Base-by-base conservation (phyloP, 2,797 vertebrate genomes). In the Pterois miles region DNA sequence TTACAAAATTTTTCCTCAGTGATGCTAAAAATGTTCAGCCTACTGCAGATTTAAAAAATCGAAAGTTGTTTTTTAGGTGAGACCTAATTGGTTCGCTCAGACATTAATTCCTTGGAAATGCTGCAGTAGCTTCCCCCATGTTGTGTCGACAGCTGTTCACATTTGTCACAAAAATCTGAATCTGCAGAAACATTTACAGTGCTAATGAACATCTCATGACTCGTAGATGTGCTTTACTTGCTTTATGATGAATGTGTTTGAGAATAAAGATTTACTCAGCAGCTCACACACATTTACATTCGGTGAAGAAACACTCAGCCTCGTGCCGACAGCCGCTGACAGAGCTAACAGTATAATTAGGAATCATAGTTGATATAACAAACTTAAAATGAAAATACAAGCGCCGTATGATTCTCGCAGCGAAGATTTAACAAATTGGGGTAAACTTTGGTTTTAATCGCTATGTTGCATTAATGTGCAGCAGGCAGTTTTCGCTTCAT, bases 401-500 rank as follows among this genome's bases (percentile, higher is more conserved):
- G 6, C 6, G 9, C 22, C 22, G 31, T 16, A 16, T 12, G 3
- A 38, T 83, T 81, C 8, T 22, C 11, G 2, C 31, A 18, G 14
- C 33, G 22, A 4, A 25, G 10, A 12, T 63, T 33, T 74, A 71
- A 80, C 71, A 76, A 80, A 76, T 62, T 46, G 34, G 33, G 6
- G 2, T 8, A 9, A 77, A 78, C 54, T 69, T 63, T 50, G 46
- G 74, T 74, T 90, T 88, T 78, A 88, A 82, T 91, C 71, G 79
- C 80, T 70, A 70, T 36, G 65, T 76, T 83, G 72, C 66, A 74
- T 86, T 81, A 81, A 80, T 80, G 80, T 64, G 52, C 65, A 78
- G 62, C 36, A 82, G 84, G 79, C 71, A 65, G 65, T 76, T 87
- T 88, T 94, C 85, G 18, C 75, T 81, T 87, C 76, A 81, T 85